Conservation (phyloP, 2,888 invertebrate species). For the Drosophila vallismaia region DNA sequence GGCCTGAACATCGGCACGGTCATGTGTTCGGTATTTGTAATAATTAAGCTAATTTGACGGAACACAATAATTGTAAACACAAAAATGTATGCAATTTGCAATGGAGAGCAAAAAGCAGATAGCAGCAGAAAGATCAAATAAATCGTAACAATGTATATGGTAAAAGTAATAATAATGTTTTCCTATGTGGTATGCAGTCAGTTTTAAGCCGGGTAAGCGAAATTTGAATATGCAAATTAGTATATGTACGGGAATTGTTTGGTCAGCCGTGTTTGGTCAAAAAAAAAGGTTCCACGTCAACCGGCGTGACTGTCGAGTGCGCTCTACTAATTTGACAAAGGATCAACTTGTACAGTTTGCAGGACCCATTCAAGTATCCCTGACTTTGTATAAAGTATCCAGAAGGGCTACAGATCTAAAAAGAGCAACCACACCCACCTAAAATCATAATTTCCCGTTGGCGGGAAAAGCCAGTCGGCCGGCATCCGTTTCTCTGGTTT, state of each 20-base stretch:
- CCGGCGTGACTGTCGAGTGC: conserved; percentile 52
- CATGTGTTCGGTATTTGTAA: conserved; percentile 53
- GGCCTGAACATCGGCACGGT: not conserved
- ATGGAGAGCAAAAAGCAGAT: conserved; percentile 18
- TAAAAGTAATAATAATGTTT: conserved; percentile 24
- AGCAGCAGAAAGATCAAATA: conserved; percentile 52
- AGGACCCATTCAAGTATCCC: conserved; percentile 49
- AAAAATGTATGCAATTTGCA: conserved; percentile 42
- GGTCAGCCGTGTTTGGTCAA: conserved; percentile 15
- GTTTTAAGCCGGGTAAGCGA: conserved; percentile 20
- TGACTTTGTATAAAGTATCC: conserved; percentile 34
- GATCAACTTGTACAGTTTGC: conserved; percentile 79
- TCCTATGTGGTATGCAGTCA: conserved; percentile 2
- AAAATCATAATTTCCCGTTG: conserved; percentile 72
- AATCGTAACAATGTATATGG: conserved; percentile 60
- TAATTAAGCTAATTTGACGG: conserved; percentile 78
- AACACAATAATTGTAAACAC: conserved; percentile 78
- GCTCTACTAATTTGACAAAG: conserved; percentile 80
- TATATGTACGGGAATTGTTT: conserved; percentile 15
- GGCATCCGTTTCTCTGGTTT: conserved; percentile 66
- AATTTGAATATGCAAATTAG: conserved; percentile 39
- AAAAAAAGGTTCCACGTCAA: not conserved
- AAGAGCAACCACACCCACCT: conserved; percentile 41
- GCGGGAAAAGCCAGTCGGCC: conserved; percentile 49
- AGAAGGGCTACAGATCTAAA: not conserved